phyloP scores from a whole-genome alignment of 1,140 invertebrate species.

The Leptinotarsa lineolata region DNA sequence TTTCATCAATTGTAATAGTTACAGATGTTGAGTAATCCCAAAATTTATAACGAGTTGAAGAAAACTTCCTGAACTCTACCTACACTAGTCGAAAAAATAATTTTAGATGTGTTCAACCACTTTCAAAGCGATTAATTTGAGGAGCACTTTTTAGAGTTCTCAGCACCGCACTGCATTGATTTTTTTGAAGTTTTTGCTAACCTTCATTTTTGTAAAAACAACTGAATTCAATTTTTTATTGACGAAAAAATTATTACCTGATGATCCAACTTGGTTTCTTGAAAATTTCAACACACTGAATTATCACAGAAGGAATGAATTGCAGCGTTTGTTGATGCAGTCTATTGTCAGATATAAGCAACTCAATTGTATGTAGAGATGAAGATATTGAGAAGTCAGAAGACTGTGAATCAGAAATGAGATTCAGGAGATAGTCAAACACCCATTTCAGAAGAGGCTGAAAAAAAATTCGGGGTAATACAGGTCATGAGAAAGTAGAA shows the following conservation, averaged over 20 bases:
- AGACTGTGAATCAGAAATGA: constrained; percentile 30
- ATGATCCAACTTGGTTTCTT: constrained; percentile 37
- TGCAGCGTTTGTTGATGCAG: constrained; percentile 35
- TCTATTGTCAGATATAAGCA: constrained; percentile 40
- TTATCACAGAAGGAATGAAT: constrained; percentile 30
- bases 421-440: constrained; percentile 32
- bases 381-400: constrained; percentile 33
- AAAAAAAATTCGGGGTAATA: not conserved
- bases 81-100: no score
- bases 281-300: constrained; percentile 37
- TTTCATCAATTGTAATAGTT: no score
- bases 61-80: no score
- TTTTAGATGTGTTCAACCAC: no score
- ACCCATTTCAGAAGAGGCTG: constrained; percentile 31
- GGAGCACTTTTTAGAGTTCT: no score
- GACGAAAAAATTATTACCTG: constrained; percentile 25
- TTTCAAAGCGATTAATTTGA: no score
- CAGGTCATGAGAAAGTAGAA: not conserved
- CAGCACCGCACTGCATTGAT: no score
- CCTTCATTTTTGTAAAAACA: no score
- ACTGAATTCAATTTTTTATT: no score
- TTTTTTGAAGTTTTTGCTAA: no score
- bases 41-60: no score
- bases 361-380: constrained; percentile 37
- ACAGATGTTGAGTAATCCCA: no score